Evolutionary conservation across 2,113 vertebrate genomes (phyloP), one percentile per base, ranked within the genome.

Genomic region (Gymnogyps californianus): DNA sequence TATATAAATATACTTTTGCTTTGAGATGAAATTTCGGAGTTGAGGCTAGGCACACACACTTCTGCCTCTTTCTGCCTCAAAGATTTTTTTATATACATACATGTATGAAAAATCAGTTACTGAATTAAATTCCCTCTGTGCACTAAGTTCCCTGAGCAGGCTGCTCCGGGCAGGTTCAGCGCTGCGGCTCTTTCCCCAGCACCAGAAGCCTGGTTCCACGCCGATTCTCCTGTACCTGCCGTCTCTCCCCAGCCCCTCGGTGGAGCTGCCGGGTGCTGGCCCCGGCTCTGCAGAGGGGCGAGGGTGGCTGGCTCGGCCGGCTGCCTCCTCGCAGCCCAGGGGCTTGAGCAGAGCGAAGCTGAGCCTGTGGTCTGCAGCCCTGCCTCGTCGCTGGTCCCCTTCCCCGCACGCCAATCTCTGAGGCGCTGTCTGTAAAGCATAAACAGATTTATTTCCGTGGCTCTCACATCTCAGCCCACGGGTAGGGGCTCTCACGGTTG

Each of bases 391-490:
- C 20, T 8, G 55, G 16, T 76, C 26, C 20, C 21, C 18, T 40
- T 70, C 19, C 47, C 26, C 20, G 5, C 32, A 6, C 2, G 0
- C 25, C 2, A 0, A 2, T 31, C 51, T 36, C 66, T 8, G 7
- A 26, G 42, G 51, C 28, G 7, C 58, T 10, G 36, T 13, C 61
- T 24, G 40, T 28, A 16, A 70, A 40, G 26, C 55, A 14, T 0
- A 10, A n/a, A 21, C 12, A 13, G 62, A 11, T 51, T 36, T 67
- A 17, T 64, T 72, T 21, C 64, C 12, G 2, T 28, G 54, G 54
- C 19, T 67, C 8, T 52, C n/a, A 8, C 9, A 5, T 16, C 62
- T 67, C 77, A 51, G 42, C 36, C 32, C 5, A 3, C 0, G 0
- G 18, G 19, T 1, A 25, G 40, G 52, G 22, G 16, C 47, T 54